Evolutionary conservation across 2,888 invertebrate species (phyloP).

Genomic region (Hypselothyrea guttata): DNA sequence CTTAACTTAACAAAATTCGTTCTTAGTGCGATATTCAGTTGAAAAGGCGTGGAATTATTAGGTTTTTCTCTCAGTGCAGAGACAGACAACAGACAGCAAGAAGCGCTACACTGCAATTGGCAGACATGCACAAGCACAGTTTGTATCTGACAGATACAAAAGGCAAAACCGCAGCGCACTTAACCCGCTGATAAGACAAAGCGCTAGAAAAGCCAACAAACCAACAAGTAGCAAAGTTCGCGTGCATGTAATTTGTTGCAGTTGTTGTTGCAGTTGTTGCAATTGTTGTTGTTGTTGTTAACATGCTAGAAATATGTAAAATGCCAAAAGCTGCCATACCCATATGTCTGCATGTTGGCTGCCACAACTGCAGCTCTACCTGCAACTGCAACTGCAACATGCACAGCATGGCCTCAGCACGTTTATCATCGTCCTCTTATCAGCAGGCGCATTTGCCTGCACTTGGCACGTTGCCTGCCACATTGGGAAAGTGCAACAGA

Average conservation of each 20-base stretch:
- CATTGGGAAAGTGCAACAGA: slow-evolving; percentile 30
- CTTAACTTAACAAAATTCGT: no score
- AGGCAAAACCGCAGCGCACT: slow-evolving; percentile 30
- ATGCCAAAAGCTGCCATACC: slow-evolving; percentile 34
- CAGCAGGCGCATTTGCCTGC: slow-evolving; percentile 51
- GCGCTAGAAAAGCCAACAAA: slow-evolving; percentile 25
- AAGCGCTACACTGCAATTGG: slow-evolving; percentile 20
- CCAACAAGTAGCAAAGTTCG: slow-evolving; percentile 46
- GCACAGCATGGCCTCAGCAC: slow-evolving; percentile 9
- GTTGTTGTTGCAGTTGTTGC: slow-evolving; percentile 6
- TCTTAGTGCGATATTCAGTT: no score
- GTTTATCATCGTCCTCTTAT: slow-evolving; percentile 50
- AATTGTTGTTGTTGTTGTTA: slow-evolving; percentile 44
- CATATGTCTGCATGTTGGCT: no score
- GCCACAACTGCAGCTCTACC: slow-evolving; percentile 9
- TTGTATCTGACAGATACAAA: slow-evolving; percentile 50
- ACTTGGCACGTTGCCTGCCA: no score
- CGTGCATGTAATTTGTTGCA: slow-evolving; percentile 47
- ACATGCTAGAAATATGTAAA: slow-evolving; percentile 50
- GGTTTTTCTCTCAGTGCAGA: no score
- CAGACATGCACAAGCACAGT: slow-evolving; percentile 34
- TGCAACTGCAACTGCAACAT: neutral
- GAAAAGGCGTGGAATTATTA: no score
- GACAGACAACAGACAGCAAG: slow-evolving; percentile 5
- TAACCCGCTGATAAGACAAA: slow-evolving; percentile 50